Percentiles rank a stretch among this genome's conserved stretches.
These are phyloP conservation scores for Liasis olivaceus DNA, from an alignment of 2,797 vertebrate genomes.

Conservation along the genomic window DNA sequence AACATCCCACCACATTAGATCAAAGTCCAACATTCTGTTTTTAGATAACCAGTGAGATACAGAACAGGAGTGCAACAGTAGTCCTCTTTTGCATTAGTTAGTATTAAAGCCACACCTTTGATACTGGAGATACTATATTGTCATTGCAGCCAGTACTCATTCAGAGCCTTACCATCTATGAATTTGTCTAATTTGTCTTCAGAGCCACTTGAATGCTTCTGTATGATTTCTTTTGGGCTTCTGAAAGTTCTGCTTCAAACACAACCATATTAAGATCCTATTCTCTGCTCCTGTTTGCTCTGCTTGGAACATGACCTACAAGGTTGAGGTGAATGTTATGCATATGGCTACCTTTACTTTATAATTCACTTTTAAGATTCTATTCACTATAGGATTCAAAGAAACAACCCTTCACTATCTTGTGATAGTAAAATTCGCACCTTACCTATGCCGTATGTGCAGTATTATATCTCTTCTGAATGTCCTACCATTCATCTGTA, in stretches of 20 bases:
- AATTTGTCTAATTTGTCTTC: background rate
- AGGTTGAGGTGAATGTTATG: too few relatives aligned
- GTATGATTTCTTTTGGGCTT: too few relatives aligned
- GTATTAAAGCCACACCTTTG: background rate
- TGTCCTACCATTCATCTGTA: background rate
- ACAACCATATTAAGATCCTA: too few relatives aligned
- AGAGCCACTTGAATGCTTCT: too few relatives aligned
- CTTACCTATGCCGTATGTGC: background rate
- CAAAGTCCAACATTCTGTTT: background rate
- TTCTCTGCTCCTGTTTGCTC: too few relatives aligned
- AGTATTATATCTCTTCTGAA: background rate
- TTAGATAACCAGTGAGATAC: background rate
- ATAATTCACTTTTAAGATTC: too few relatives aligned
- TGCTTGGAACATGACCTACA: too few relatives aligned
- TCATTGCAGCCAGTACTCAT: background rate
- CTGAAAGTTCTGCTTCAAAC: too few relatives aligned
- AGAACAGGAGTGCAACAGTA: background rate
- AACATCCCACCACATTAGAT: background rate
- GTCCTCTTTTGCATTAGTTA: too few relatives aligned
- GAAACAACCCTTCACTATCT: background rate
- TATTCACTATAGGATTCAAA: too few relatives aligned
- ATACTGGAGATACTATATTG: background rate
- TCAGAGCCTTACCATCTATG: background rate
- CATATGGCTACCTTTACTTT: too few relatives aligned
- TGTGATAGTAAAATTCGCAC: background rate